phyloP scores from a whole-genome alignment of 2,113 vertebrate genomes.

The Mirza zaza region DNA sequence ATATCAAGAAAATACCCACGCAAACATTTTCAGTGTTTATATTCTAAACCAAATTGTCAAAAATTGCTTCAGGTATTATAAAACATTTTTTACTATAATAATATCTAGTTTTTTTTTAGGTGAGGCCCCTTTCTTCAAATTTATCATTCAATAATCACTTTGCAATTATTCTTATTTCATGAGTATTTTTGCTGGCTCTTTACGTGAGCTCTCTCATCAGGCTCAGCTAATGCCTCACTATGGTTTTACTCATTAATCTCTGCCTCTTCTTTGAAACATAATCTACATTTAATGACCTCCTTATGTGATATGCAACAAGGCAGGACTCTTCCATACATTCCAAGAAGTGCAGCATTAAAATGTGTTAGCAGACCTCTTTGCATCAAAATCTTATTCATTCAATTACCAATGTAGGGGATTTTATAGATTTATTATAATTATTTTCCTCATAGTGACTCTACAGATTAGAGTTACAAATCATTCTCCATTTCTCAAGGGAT shows the following conservation, averaged over 20 bases:
- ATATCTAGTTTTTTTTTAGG: slow-evolving; percentile 64
- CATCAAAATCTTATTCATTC: slow-evolving; percentile 78
- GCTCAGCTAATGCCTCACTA: slow-evolving; percentile 81
- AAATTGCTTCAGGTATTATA: slow-evolving; percentile 33
- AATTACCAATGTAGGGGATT: slow-evolving; percentile 69
- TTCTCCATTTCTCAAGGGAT: slow-evolving; percentile 49
- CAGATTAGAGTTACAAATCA: slow-evolving; percentile 65
- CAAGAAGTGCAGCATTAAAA: slow-evolving; percentile 70
- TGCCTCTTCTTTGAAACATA: slow-evolving; percentile 82
- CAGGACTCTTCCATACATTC: slow-evolving; percentile 65
- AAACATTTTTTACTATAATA: slow-evolving; percentile 55
- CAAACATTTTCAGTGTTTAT: slow-evolving; percentile 47
- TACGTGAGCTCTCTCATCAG: slow-evolving; percentile 76
- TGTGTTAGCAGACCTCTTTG: slow-evolving; percentile 64
- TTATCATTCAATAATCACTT: slow-evolving; percentile 76
- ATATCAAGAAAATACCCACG: background rate
- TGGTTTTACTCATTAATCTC: slow-evolving; percentile 85
- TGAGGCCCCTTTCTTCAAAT: slow-evolving; percentile 66
- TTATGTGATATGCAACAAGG: slow-evolving; percentile 81
- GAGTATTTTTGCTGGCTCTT: slow-evolving; percentile 75
- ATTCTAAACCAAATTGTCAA: slow-evolving; percentile 36
- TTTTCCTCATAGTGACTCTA: slow-evolving; percentile 31
- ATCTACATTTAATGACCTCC: slow-evolving; percentile 80
- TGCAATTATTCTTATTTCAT: slow-evolving; percentile 75
- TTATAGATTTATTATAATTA: slow-evolving; percentile 64